Evolutionary conservation across 2,888 invertebrate species (phyloP), one percentile per base, ranked within the genome.

Genomic region (Hirtodrosophila trivittata): DNA sequence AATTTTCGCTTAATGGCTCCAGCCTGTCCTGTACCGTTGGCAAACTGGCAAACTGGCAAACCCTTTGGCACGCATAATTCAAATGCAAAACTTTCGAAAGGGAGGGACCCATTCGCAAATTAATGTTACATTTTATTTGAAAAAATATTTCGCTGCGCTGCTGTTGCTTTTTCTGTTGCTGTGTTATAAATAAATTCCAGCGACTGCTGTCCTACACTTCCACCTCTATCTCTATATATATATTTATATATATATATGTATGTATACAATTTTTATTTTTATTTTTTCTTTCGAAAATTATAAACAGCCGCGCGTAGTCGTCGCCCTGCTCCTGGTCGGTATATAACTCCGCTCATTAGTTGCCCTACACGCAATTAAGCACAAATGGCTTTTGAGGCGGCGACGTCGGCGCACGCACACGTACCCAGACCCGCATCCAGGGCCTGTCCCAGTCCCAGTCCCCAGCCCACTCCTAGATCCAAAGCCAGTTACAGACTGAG

Each of bases 361-460:
- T 87, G 82, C 80, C 86, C 87, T 87, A 88, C 88, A 88, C 89
- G 88, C 89, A 89, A 89, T 89, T 89, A 89, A 88, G 84, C 89
- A 89, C 89, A 89, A 89, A 89, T 82, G 89, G 88, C 85, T 87
- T 87, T 80, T 75, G 74, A 85, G 78, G 84, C 80, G 67, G 66
- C 64, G 70, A 56, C 66, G 47, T 52, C 65, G 46, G 58, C 68
- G 66, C 59, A 70, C 60, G 70, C 70, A 69, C 75, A 70, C 35
- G 35, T 35, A 12, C 12, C 14, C 35, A 35, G 35, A 3, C 2
- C 3, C 9, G 9, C 3, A 32, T 10, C 10, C 32, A 21, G 14
- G 16, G n/a, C n/a, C 10, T 21, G 41, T 18, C 13, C 6, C 26
- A 28, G 43, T 18, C 13, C 7, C 14, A 13, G 26, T n/a, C n/a